Evolutionary conservation across 2,888 invertebrate genomes (phyloP), one percentile per base, ranked within the genome.

Genomic region (Acrocera orbiculus): DNA sequence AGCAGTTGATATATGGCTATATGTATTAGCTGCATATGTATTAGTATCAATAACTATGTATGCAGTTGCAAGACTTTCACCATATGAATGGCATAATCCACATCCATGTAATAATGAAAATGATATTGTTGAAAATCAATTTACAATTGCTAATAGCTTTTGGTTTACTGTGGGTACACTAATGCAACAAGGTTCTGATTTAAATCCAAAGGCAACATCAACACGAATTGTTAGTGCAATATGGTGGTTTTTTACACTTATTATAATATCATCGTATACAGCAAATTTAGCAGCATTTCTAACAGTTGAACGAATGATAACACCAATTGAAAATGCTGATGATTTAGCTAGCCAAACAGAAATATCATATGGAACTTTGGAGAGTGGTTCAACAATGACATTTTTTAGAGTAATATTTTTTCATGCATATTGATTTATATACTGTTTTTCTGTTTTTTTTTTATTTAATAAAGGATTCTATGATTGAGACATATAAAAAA

Each of bases 221-320:
- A 96, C 96, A 1, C 67, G 96, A 34, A 86, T 96, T 43, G 92
- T 96, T 5, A 92, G 93, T 8, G 92, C 85, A 1, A 86, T 89
- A 47, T 98, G 96, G 96, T 98, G 96, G 93, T 96, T 98, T 65
- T 98, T 98, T 63, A 96, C 95, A 0, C 70, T 98, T 25, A 96
- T 98, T 56, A 92, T 96, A 55, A 86, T 96, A 40, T 92, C 93
- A 0, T 95, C 96, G 5, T 96, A 96, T 65, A 98, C 96, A 5
- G 96, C 96, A 10, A 58, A 58, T 63, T 64, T 98, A 50, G 96
- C 96, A 0, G 96, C 98, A 2, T 96, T 98, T 59, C 69, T 98
- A 29, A 98, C 96, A 0, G 96, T 98, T 16, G 95, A 96, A 58
- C 64, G 93, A 23, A 92, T 92, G 67, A 86, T 89, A 37, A 78